Evolutionary conservation across 2,797 vertebrate species (phyloP).

Genomic region (Lutjanus argentimaculatus): DNA sequence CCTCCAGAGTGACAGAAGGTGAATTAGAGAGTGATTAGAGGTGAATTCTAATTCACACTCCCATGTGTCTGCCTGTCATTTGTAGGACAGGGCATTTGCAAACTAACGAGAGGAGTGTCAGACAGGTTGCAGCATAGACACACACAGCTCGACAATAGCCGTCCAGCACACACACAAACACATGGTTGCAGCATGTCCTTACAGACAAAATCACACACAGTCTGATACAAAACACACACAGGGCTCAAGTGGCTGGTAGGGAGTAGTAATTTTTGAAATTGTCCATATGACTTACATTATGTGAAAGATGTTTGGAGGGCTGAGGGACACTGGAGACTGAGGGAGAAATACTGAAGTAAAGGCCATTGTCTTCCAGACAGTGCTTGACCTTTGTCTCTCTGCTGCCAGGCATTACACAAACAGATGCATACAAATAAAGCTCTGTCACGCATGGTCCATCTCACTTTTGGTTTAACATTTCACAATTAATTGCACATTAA

Average conservation of each 20-base stretch:
- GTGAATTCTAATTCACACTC: constrained; percentile 81
- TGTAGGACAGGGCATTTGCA: constrained; percentile 69
- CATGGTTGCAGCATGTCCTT: constrained; percentile 14
- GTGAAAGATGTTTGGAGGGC: constrained; percentile 10
- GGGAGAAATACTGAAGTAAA: constrained; percentile 53
- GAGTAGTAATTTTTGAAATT: constrained; percentile 5
- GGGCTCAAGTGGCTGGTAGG: background rate
- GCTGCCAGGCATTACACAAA: constrained; percentile 42
- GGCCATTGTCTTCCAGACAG: constrained; percentile 52
- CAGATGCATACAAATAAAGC: constrained; percentile 37
- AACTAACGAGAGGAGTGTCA: constrained; percentile 66
- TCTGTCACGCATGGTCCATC: background rate
- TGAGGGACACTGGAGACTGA: constrained; percentile 6
- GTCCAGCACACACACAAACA: constrained; percentile 8
- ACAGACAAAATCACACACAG: constrained; percentile 21
- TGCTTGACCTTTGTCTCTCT: constrained; percentile 69
- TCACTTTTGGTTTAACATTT: background rate
- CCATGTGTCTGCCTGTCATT: constrained; percentile 77
- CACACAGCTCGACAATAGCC: constrained; percentile 28
- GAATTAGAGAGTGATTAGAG: constrained; percentile 79
- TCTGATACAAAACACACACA: constrained; percentile 11
- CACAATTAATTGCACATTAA: background rate
- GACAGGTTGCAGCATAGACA: constrained; percentile 45
- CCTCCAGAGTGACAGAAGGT: constrained; percentile 72
- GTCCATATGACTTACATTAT: background rate